Evolutionary conservation across 2,113 vertebrate species (phyloP).

Genomic region (Lipotes vexillifer): DNA sequence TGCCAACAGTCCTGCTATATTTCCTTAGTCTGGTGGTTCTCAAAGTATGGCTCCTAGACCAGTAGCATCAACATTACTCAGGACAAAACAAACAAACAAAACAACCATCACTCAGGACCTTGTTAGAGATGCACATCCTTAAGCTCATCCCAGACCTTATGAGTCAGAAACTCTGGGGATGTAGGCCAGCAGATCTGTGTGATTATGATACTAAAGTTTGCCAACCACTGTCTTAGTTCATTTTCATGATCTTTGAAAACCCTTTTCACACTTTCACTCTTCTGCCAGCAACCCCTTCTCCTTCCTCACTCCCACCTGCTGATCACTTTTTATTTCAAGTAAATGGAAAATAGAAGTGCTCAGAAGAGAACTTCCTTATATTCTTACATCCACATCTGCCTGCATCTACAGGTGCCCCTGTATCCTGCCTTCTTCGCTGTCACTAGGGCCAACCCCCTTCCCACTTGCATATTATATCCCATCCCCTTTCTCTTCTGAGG

Average conservation of each 20-base stretch:
- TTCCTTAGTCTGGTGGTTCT: constrained; percentile 14
- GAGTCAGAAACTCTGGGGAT: background rate
- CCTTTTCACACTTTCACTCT: constrained; percentile 16
- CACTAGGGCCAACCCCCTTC: background rate
- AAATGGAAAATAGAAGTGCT: constrained; percentile 27
- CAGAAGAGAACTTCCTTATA: constrained; percentile 34
- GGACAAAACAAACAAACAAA: background rate
- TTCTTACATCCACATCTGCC: background rate
- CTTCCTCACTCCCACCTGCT: background rate
- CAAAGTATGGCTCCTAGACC: background rate
- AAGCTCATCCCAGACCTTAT: background rate
- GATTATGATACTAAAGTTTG: background rate
- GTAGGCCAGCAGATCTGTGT: background rate
- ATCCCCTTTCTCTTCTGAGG: background rate
- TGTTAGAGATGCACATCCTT: background rate
- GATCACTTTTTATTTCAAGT: constrained; percentile 34
- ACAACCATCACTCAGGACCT: background rate
- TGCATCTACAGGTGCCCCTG: background rate
- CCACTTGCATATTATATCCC: background rate
- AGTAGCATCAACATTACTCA: background rate
- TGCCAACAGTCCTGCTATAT: background rate
- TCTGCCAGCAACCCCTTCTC: background rate
- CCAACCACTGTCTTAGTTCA: background rate
- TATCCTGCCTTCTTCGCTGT: background rate
- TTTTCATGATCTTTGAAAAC: constrained; percentile 27